Percentiles rank a stretch among this genome's conserved stretches.
Conservation (phyloP, 2,888 invertebrate genomes). For the Zaprionus bogoriensis region DNA sequence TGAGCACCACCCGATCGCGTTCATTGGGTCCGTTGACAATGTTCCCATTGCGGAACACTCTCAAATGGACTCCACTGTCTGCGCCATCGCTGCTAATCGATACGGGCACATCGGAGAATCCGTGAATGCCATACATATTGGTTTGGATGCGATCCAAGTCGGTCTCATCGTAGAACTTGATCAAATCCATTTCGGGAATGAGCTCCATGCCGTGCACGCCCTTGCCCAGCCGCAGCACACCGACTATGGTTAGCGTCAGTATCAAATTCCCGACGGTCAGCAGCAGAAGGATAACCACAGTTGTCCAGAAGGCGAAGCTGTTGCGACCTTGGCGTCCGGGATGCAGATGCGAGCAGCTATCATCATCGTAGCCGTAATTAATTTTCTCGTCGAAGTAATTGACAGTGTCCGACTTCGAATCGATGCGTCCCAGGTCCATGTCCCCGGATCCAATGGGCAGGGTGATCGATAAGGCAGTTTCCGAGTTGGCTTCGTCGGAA, state of each 20-base stretch:
- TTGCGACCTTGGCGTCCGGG: constrained; percentile 73
- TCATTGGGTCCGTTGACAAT: constrained; percentile 49
- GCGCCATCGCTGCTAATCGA: constrained; percentile 80
- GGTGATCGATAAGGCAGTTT: constrained; percentile 76
- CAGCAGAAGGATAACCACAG: constrained; percentile 88
- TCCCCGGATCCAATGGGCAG: constrained; percentile 69
- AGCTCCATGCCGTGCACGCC: constrained; percentile 94
- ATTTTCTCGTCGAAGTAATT: constrained; percentile 74
- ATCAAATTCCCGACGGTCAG: constrained; percentile 91
- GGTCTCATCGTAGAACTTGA: constrained; percentile 91
- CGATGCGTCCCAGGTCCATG: constrained; percentile 54
- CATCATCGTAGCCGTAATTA: constrained; percentile 55
- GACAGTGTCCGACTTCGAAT: constrained; percentile 60
- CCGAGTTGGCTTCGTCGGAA: constrained; percentile 80
- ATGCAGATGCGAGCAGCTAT: constrained; percentile 61
- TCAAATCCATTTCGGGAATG: constrained; percentile 87
- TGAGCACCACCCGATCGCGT: constrained; percentile 84
- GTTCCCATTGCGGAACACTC: constrained; percentile 79
- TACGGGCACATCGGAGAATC: constrained; percentile 85
- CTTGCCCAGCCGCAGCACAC: constrained; percentile 89
- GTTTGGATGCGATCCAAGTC: constrained; percentile 90
- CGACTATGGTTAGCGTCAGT: constrained; percentile 91
- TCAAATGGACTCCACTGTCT: constrained; percentile 79
- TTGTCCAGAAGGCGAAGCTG: constrained; percentile 90
- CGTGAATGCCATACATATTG: constrained; percentile 88